Evolutionary conservation across 2,113 vertebrate genomes (phyloP).

Genomic region (Callionymus lyra): DNA sequence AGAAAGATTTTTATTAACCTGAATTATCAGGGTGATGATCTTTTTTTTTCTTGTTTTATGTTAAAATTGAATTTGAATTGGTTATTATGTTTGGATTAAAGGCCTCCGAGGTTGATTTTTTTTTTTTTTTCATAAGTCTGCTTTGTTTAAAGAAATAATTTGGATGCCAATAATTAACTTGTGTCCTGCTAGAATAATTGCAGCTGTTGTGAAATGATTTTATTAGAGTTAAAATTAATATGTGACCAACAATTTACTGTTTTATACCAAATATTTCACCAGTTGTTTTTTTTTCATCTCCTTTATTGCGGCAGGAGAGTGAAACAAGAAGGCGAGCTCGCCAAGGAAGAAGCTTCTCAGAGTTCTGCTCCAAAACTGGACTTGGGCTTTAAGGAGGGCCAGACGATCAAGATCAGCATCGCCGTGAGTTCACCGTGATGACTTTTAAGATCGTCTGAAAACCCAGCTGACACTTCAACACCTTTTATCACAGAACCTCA

Average conservation of each 20-base stretch:
- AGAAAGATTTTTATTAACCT: too few species aligned
- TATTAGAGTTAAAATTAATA: too few species aligned
- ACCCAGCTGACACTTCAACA: background rate
- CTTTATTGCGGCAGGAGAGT: constrained; percentile 75
- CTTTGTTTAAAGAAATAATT: too few species aligned
- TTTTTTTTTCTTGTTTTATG: too few species aligned
- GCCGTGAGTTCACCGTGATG: constrained; percentile 68
- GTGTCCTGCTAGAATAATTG: too few species aligned
- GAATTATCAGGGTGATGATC: too few species aligned
- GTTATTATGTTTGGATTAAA: too few species aligned
- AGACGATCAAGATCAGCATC: constrained; percentile 94
- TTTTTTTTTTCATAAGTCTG: too few species aligned
- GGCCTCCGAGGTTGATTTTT: too few species aligned
- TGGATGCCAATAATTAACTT: too few species aligned
- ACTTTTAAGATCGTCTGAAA: background rate
- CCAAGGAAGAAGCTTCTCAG: constrained; percentile 68
- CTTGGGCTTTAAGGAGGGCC: constrained; percentile 93
- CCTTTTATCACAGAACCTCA: constrained; percentile 72
- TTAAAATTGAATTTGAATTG: too few species aligned
- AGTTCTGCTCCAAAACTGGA: constrained; percentile 79
- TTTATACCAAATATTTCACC: background rate
- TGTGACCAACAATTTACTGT: fast-evolving
- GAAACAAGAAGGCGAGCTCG: constrained; percentile 85
- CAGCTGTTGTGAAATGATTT: too few species aligned
- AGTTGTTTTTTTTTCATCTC: background rate